These are phyloP conservation scores for Psylliodes chrysocephalus DNA, from an alignment of 2,888 invertebrate genomes.

Conservation along the genomic window DNA sequence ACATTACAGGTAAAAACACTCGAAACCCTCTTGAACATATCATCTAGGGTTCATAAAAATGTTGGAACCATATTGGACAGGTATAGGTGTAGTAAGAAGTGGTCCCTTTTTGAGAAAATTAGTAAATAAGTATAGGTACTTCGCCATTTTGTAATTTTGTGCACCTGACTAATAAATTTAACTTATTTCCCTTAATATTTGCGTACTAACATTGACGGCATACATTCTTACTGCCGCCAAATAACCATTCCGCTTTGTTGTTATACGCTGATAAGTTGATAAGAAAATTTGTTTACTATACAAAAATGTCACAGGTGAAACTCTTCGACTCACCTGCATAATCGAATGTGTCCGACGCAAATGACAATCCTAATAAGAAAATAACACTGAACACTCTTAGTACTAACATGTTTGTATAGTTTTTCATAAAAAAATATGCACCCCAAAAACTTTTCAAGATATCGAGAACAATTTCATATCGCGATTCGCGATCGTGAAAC, in stretches of 20 bases:
- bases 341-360: conserved; percentile 45
- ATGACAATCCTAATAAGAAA: conserved; percentile 47
- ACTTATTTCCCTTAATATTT: not conserved
- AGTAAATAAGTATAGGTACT: conserved; percentile 36
- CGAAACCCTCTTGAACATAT: not conserved
- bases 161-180: conserved; percentile 37
- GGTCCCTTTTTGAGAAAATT: conserved; percentile 22
- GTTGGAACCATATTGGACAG: not conserved
- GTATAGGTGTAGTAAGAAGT: conserved; percentile 7
- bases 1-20: too few species aligned
- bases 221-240: not conserved
- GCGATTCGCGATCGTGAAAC: conserved; percentile 43
- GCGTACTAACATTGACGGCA: not conserved
- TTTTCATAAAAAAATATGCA: conserved; percentile 42
- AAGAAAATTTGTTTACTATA: conserved; percentile 31
- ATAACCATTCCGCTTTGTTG: conserved; percentile 2
- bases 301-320: conserved; percentile 45
- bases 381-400: conserved; percentile 47
- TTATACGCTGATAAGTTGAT: not conserved
- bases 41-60: not conserved
- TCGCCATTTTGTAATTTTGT: conserved; percentile 45
- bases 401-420: conserved; percentile 47
- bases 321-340: conserved; percentile 47
- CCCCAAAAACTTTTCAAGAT: conserved; percentile 46
- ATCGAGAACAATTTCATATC: conserved; percentile 45